Base-by-base conservation (phyloP, 2,888 invertebrate species). In the Ethmia dodecea region DNA sequence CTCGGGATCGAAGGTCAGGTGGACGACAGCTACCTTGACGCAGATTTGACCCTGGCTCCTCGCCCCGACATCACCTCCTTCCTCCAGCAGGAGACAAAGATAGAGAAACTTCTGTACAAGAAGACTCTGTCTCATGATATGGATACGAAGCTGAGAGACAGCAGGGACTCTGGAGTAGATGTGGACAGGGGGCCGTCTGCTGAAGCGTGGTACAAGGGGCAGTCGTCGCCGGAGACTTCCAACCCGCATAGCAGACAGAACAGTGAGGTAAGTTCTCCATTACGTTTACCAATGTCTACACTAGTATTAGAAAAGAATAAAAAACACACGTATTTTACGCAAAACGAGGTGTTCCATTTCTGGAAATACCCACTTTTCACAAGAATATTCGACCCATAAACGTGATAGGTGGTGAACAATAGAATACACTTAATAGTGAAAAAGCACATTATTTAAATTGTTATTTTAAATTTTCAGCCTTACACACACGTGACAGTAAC, bases 1-100 rank as follows among this genome's bases (percentile, higher is more conserved):
- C 87, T 96, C 26, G 95, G 95, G 29, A 91, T 95, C 59, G 94
- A 95, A 55, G 93, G 92, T 33, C 88, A 90, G 54, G 86, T 86
- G 10, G 90, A 91, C 49, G 91, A 92, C 58, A 88, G 88, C 49
- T 92, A 93, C 48, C 78, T 90, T 31, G 92, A 92, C 60, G 89
- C 89, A 27, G 92, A 93, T 61, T 70, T 93, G 24, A 89, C 88
- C 1, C 75, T 93, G 26, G 89, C 89, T 5, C 93, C 92, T 33
- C 91, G 94, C 11, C 94, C 94, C 4, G 94, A 94, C 63, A 92
- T 94, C 86, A 92, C 91, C 9, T 90, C 91, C 15, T 90, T 94
- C 67, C 78, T 94, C n/a, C 92, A 93, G 59, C 93, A 84, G 37
- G 94, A 95, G 68, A 89, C 92, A 4, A 90, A 94, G 35, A 88